Conservation (phyloP, 2,113 vertebrate species). For the Triplophysa dalaica region DNA sequence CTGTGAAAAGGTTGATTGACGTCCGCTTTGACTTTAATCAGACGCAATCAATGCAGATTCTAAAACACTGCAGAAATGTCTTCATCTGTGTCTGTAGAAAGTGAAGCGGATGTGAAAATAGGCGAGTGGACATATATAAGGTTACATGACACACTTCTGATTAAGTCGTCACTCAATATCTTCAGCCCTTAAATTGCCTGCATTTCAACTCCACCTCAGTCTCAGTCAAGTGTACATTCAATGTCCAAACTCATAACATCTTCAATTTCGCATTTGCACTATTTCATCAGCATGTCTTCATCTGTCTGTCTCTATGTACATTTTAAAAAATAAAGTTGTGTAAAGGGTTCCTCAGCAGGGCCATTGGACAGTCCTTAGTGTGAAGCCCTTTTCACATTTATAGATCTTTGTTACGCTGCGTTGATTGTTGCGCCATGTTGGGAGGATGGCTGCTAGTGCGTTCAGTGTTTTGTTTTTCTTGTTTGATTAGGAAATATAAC, state of each 20-base stretch:
- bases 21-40: slow-evolving; percentile 33
- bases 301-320: neutral
- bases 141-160: neutral
- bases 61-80: slow-evolving; percentile 8
- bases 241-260: neutral
- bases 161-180: neutral
- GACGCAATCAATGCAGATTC: slow-evolving; percentile 25
- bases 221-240: neutral
- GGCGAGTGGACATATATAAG: neutral
- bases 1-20: slow-evolving; percentile 40
- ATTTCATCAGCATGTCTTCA: neutral
- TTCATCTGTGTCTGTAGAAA: neutral
- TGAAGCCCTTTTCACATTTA: too few relatives aligned
- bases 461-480: too few relatives aligned
- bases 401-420: too few relatives aligned
- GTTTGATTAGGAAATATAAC: too few relatives aligned
- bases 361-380: too few relatives aligned
- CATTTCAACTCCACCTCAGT: neutral
- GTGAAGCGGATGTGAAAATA: neutral
- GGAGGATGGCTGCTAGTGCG: too few relatives aligned
- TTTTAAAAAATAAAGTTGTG: neutral
- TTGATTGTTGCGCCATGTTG: too few relatives aligned
- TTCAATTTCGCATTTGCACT: neutral
- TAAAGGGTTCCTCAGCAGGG: neutral
- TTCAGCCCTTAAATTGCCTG: neutral